phyloP scores from a whole-genome alignment of 2,888 invertebrate genomes.

The Dimorphilus gyrociliatus region DNA sequence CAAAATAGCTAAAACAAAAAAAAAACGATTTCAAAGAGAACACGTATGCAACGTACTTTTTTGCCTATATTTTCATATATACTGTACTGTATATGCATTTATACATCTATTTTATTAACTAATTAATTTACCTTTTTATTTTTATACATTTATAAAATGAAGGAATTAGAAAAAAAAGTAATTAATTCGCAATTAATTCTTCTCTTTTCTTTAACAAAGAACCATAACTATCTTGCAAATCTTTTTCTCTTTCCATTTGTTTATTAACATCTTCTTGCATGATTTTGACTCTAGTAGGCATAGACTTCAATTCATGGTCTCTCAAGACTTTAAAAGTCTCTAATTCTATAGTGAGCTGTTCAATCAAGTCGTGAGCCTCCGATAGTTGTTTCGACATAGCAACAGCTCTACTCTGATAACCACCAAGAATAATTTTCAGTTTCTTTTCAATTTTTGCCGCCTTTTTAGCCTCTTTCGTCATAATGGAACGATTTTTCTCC shows the following conservation, averaged over 20 bases:
- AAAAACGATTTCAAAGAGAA: not conserved
- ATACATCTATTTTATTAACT: too few species aligned
- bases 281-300: conserved; percentile 52
- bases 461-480: conserved; percentile 88
- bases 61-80: too few species aligned
- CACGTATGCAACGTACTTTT: too few species aligned
- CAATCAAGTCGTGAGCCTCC: conserved; percentile 57
- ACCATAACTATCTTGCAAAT: conserved; percentile 64
- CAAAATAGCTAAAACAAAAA: not conserved
- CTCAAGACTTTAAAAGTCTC: conserved; percentile 78
- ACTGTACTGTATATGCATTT: too few species aligned
- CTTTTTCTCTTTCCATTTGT: conserved; percentile 76
- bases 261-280: conserved; percentile 77
- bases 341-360: conserved; percentile 69
- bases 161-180: too few species aligned
- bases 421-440: conserved; percentile 79
- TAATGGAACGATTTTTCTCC: conserved; percentile 72
- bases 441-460: conserved; percentile 97
- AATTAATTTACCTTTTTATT: too few species aligned
- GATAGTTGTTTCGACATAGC: conserved; percentile 60
- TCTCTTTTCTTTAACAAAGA: conserved; percentile 41
- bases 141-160: too few species aligned
- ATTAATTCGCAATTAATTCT: too few species aligned
- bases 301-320: conserved; percentile 71
- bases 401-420: conserved; percentile 67